phyloP scores from a whole-genome alignment of 2,113 vertebrate genomes.

The Gavia stellata region DNA sequence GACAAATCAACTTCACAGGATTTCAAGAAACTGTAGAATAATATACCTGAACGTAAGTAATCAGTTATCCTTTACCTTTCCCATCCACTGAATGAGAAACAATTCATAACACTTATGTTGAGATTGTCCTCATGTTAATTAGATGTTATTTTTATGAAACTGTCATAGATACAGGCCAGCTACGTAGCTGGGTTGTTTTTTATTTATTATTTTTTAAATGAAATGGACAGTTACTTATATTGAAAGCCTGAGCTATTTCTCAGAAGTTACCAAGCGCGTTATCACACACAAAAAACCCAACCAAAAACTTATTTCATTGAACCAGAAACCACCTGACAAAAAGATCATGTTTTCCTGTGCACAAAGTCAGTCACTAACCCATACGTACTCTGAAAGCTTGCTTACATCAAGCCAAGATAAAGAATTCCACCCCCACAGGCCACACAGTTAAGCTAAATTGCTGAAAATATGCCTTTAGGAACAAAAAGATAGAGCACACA shows the following conservation, averaged over 20 bases:
- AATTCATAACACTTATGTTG: neutral
- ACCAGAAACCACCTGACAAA: neutral
- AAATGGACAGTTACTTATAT: neutral
- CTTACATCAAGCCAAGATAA: slow-evolving; percentile 29
- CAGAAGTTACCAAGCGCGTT: neutral
- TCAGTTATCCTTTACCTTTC: neutral
- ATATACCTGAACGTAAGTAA: rapidly evolving
- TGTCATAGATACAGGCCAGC: neutral
- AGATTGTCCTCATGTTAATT: neutral
- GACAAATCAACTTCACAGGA: neutral
- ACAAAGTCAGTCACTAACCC: neutral
- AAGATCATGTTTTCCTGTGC: neutral
- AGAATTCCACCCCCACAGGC: slow-evolving; percentile 2
- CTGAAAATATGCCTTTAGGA: neutral
- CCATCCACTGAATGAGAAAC: neutral
- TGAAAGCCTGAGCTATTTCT: neutral
- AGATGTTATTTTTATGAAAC: neutral
- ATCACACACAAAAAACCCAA: neutral
- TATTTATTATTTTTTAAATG: neutral
- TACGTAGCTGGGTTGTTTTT: rapidly evolving
- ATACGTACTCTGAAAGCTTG: neutral
- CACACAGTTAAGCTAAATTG: neutral
- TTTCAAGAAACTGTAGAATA: neutral
- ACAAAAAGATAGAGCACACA: neutral
- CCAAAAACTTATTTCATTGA: neutral